Evolutionary conservation across 2,113 vertebrate species (phyloP).

Genomic region (Brachyistius frenatus): DNA sequence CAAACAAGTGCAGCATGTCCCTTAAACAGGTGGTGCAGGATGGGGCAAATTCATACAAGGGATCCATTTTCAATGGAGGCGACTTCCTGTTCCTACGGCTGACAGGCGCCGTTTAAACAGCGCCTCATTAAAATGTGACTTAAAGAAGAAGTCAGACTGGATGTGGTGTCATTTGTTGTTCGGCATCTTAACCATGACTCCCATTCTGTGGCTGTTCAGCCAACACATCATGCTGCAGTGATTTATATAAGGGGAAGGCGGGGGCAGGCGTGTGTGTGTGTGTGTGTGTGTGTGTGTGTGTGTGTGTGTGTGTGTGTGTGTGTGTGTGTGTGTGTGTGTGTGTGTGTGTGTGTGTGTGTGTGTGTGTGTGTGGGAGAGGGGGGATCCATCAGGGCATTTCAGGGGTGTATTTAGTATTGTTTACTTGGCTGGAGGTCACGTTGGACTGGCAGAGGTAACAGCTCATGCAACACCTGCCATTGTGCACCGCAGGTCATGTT

Average conservation of each 20-base stretch:
- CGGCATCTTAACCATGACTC: slow-evolving; percentile 30
- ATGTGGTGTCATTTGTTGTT: slow-evolving; percentile 46
- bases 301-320: too few relatives aligned
- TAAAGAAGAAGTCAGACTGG: slow-evolving; percentile 58
- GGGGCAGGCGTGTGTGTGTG: neutral
- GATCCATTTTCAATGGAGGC: slow-evolving; percentile 27
- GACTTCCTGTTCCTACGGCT: slow-evolving; percentile 47
- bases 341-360: too few relatives aligned
- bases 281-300: too few relatives aligned
- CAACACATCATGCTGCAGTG: slow-evolving; percentile 19
- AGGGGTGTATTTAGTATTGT: slow-evolving; percentile 49
- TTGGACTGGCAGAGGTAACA: slow-evolving; percentile 39
- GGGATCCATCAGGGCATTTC: neutral
- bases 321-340: too few relatives aligned
- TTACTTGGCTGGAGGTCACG: slow-evolving; percentile 56
- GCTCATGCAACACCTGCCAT: slow-evolving; percentile 67
- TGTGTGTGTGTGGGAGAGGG: neutral
- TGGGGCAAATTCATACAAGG: slow-evolving; percentile 22
- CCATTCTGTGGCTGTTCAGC: slow-evolving; percentile 16
- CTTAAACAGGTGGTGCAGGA: slow-evolving; percentile 4
- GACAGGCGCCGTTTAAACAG: slow-evolving; percentile 38
- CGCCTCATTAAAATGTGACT: slow-evolving; percentile 48
- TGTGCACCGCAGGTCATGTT: slow-evolving; percentile 62
- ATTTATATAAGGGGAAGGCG: slow-evolving; percentile 30
- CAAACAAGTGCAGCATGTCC: slow-evolving; percentile 20